Conservation (phyloP, 92 coral and sea anemone genomes). For the Parazoanthus darwini region DNA sequence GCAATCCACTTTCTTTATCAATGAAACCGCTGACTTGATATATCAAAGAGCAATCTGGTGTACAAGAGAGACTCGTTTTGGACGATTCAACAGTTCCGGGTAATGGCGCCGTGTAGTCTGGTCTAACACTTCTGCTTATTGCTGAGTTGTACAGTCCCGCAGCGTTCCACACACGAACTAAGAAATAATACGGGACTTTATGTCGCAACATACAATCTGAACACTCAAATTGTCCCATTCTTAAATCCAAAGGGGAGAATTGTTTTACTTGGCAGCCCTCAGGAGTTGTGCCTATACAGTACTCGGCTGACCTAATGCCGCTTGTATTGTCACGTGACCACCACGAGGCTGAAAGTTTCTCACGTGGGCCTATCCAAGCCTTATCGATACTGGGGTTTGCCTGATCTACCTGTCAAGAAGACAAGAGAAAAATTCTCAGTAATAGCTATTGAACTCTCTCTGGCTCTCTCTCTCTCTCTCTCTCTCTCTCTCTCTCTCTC, state of each 20-base stretch:
- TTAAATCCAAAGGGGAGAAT: constrained; percentile 59
- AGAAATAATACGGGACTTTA: constrained; percentile 66
- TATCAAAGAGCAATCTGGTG: constrained; percentile 58
- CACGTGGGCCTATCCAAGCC: constrained; percentile 68
- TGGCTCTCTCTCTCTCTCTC: background rate
- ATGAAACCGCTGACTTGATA: constrained; percentile 62
- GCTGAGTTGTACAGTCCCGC: constrained; percentile 73
- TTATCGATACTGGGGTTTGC: constrained; percentile 44
- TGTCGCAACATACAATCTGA: constrained; percentile 70
- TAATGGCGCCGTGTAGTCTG: constrained; percentile 77
- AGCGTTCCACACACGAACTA: constrained; percentile 81
- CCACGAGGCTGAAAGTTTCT: constrained; percentile 68
- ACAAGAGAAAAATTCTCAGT: background rate
- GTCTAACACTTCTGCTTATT: constrained; percentile 57
- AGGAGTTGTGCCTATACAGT: constrained; percentile 82
- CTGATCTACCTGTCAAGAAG: constrained; percentile 49
- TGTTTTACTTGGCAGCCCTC: constrained; percentile 76
- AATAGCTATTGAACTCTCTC: background rate
- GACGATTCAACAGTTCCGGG: constrained; percentile 54
- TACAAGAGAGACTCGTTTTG: constrained; percentile 59
- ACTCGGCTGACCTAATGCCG: constrained; percentile 67
- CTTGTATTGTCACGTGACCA: constrained; percentile 79
- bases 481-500: background rate
- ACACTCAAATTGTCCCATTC: constrained; percentile 65
- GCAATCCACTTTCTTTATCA: constrained; percentile 84